Evolutionary conservation across 2,888 invertebrate species (phyloP).

Genomic region (Leptopilina syphax): DNA sequence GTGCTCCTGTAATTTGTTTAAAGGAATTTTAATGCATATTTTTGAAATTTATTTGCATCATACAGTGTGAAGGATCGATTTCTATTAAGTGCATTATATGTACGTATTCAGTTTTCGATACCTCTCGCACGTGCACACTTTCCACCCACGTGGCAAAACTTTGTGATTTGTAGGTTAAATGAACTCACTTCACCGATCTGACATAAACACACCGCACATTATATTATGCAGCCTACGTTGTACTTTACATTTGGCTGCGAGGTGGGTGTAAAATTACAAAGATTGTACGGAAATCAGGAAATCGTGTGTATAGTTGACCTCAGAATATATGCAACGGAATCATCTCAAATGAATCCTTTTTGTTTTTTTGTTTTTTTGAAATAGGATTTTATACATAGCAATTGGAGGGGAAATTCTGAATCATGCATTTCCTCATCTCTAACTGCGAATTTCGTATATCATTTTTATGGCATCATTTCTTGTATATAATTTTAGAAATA

Average conservation of each 20-base stretch:
- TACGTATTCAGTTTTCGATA: constrained; percentile 42
- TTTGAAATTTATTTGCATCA: too few relatives aligned
- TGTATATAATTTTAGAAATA: too few relatives aligned
- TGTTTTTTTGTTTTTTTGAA: neutral
- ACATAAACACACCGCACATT: constrained; percentile 49
- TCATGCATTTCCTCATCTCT: too few relatives aligned
- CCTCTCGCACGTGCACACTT: constrained; percentile 40
- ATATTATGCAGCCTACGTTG: constrained; percentile 67
- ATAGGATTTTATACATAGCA: neutral
- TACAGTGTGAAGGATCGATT: constrained; percentile 12
- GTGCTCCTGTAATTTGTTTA: too few relatives aligned
- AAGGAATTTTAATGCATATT: too few relatives aligned
- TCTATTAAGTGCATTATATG: constrained; percentile 40
- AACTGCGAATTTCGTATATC: too few relatives aligned
- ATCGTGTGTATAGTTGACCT: constrained; percentile 57
- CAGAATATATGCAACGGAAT: constrained; percentile 22
- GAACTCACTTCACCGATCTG: constrained; percentile 52
- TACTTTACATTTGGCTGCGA: constrained; percentile 63
- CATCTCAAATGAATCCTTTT: constrained; percentile 13
- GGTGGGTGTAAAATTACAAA: constrained; percentile 71
- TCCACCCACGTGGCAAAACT: constrained; percentile 57
- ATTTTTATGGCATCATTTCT: too few relatives aligned
- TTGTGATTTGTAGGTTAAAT: constrained; percentile 61
- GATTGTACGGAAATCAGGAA: constrained; percentile 73
- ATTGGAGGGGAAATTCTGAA: too few relatives aligned